Evolutionary conservation across 2,888 invertebrate genomes (phyloP), one percentile per base, ranked within the genome.

Genomic region (Stenurella melanura): DNA sequence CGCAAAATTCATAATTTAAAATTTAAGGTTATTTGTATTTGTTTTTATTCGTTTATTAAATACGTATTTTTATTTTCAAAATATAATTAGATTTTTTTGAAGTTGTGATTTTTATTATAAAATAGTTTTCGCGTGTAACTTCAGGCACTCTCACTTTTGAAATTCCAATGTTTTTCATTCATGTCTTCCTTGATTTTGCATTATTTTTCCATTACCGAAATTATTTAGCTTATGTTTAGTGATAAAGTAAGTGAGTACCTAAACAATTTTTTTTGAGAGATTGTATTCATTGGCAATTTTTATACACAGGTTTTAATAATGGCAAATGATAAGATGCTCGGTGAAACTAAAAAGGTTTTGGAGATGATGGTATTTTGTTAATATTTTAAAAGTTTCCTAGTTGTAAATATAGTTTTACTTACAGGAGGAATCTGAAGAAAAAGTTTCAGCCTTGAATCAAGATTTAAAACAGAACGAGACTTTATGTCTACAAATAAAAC

Each of bases 401-500:
- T 19, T 34, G 15, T 15, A 10, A 54, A 30, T 18, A 21, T n/a
- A 30, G 21, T 11, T 10, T 34, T 67, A 26, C 17, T 67, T 66
- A 0, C 42, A 75, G 75, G 50, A 30, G 21, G 75, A 75, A 42
- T 71, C 75, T 9, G 71, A 75, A 50, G 71, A 71, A 50, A 75
- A 67, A 30, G 66, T 71, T 57, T 71, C 66, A 6, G 10, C 50
- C 26, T 26, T 75, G 26, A 58, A 57, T 30, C n/a, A 71, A 30
- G 50, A 71, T 26, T 30, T 75, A n/a, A 75, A 58, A 18, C 57
- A 71, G 12, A 71, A 57, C 15, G 66, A 71, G 21, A 12, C 11
- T 30, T 30, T 58, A 17, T 54, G 38, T 50, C 21, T 66, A 60
- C 70, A 75, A 60, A 58, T 75, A 17, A 30, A 50, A 50, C 42